phyloP scores from a whole-genome alignment of 2,797 vertebrate species.

The Catamblyrhynchus diadema region DNA sequence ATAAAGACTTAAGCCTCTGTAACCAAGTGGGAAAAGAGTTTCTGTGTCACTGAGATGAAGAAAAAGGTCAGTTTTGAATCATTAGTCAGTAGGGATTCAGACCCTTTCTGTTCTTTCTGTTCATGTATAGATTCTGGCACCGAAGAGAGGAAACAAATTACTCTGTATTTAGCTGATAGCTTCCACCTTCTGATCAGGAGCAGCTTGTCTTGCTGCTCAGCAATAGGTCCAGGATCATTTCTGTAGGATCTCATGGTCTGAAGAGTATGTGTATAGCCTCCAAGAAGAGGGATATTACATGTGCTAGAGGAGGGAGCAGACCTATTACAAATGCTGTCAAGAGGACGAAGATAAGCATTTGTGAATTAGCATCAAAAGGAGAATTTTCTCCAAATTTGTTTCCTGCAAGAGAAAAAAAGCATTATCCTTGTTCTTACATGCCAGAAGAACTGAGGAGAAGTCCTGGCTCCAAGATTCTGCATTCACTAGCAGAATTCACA shows the following conservation, averaged over 20 bases:
- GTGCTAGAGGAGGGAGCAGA: not conserved
- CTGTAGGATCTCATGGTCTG: fast-evolving
- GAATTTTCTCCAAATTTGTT: not conserved
- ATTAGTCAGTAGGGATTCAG: not conserved
- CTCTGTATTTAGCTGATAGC: not conserved
- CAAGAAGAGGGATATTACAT: not conserved
- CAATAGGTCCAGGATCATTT: not conserved
- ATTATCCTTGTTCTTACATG: not conserved
- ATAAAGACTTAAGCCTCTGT: not conserved
- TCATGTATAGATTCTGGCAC: not conserved
- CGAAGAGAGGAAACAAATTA: not conserved
- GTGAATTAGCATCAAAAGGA: not conserved
- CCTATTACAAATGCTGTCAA: not conserved
- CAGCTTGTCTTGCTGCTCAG: not conserved
- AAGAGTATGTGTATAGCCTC: not conserved
- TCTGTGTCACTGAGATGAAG: not conserved
- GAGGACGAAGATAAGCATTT: not conserved
- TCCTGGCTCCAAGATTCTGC: not conserved
- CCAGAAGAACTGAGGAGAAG: not conserved
- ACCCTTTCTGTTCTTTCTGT: not conserved
- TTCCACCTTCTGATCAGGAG: not conserved
- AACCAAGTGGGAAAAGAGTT: not conserved
- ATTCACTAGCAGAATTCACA: not conserved
- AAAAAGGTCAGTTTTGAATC: not conserved
- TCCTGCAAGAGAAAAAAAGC: not conserved